Base-by-base conservation (phyloP, 2,888 invertebrate species). In the Alloplasta piceator region DNA sequence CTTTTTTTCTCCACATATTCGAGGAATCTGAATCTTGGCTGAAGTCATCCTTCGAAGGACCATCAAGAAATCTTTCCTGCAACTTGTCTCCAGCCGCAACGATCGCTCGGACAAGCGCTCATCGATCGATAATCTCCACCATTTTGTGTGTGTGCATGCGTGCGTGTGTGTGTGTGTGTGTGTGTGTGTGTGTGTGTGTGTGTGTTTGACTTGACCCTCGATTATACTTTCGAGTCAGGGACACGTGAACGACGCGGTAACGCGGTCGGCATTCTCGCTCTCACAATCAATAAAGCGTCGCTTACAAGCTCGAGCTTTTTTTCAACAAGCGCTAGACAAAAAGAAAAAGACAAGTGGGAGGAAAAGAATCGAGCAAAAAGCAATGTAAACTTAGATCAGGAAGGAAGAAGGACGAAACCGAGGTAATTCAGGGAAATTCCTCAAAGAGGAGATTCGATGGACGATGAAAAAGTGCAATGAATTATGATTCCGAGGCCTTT, bases 281-380 rank as follows among this genome's bases (percentile, higher is more conserved):
- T 43, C 36, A 83, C 84, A 86, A 86, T 86, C 87, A 83, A 87
- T 87, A 87, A 79, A 60, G 77, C 76, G 82, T 80, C 85, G 80
- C 84, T 86, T 82, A 83, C 80, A 83, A 75, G 74, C 77, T 82
- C 61, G 71, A 55, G 43, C 61, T 56, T 76, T 80, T 56, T 61
- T 26, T 3, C 26, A 1, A 26, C 64, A 61, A 46, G 58, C 66
- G 43, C 43, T 38, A 39, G 46, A 12, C 16, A 56, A 78, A 48
- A 36, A 50, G 14, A 60, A 41, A 50, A 10, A 16, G n/a, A 14
- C 14, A 56, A 48, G 38, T 14, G 52, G 14, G 52, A 64, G 6
- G 16, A 12, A 56, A 16, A 70, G 7, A 56, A 52, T 10, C 14
- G 14, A 58, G 5, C 26, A 9, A 16, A 14, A 39, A 60, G 66